A percentile compares a stretch with the other conserved stretches of the same genome.
These are phyloP conservation scores for Drosophila anomalata DNA, from an alignment of 2,888 invertebrate species.

Conservation along the genomic window DNA sequence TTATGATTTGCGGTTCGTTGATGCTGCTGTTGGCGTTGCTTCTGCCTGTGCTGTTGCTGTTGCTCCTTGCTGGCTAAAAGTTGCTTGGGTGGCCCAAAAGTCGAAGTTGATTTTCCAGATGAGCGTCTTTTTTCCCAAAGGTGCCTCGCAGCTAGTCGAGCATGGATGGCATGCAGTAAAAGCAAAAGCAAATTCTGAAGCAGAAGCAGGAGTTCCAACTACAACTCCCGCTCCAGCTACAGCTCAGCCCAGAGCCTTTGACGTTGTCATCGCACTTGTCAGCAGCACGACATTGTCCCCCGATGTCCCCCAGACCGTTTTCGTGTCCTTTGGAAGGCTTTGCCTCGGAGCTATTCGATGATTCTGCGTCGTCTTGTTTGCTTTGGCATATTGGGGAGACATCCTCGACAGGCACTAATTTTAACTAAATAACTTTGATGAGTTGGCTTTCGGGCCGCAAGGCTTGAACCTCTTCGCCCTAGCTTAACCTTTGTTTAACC, in stretches of 20 bases:
- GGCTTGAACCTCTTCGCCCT: conserved; percentile 33
- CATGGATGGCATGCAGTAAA: conserved; percentile 36
- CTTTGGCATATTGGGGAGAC: conserved; percentile 74
- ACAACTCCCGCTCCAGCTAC: neutral
- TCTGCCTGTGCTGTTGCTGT: conserved; percentile 14
- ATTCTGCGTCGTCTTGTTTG: conserved; percentile 53
- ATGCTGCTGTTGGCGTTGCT: conserved; percentile 31
- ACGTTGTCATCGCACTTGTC: conserved; percentile 68
- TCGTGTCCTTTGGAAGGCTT: conserved; percentile 57
- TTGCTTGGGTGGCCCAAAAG: conserved; percentile 64
- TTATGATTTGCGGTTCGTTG: conserved; percentile 71
- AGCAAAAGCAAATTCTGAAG: conserved; percentile 2
- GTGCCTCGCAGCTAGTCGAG: conserved; percentile 62
- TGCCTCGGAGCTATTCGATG: conserved; percentile 46
- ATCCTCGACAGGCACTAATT: conserved; percentile 75
- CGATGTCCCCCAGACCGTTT: conserved; percentile 24
- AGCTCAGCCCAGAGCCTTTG: conserved; percentile 49
- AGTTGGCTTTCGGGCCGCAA: conserved; percentile 48
- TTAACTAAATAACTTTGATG: conserved; percentile 76
- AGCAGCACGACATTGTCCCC: conserved; percentile 59
- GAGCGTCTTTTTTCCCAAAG: conserved; percentile 67
- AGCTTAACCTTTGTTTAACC: conserved; percentile 76
- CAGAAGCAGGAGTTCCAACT: conserved; percentile 2
- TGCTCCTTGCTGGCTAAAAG: conserved; percentile 23
- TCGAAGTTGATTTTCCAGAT: conserved; percentile 73